These are phyloP conservation scores for Aleiodes testaceus DNA, from an alignment of 2,888 invertebrate species.

Conservation along the genomic window DNA sequence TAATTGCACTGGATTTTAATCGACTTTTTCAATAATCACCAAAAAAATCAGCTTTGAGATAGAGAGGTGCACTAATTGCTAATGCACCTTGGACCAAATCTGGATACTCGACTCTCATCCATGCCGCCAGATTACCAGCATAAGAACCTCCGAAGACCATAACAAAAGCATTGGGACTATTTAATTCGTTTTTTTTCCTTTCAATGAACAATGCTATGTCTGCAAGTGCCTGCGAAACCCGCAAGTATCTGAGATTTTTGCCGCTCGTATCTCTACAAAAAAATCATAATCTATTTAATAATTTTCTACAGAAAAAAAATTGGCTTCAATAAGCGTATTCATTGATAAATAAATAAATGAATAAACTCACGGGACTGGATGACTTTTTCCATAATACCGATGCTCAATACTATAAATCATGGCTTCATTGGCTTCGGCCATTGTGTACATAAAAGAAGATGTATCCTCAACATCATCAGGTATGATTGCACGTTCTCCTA, in stretches of 20 bases:
- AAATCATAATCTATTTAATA: neutral
- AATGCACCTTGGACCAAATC: conserved; percentile 76
- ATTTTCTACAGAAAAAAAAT: too few species aligned
- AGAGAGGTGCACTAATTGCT: conserved; percentile 77
- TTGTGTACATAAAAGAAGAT: conserved; percentile 76
- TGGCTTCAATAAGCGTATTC: neutral
- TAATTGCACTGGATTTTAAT: neutral
- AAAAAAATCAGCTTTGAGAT: conserved; percentile 76
- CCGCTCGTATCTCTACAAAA: conserved; percentile 74
- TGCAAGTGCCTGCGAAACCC: conserved; percentile 80
- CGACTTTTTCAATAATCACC: conserved; percentile 68
- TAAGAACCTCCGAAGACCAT: conserved; percentile 78
- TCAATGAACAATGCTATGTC: conserved; percentile 80
- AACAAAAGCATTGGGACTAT: conserved; percentile 71
- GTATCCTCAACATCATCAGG: conserved; percentile 75
- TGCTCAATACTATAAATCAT: conserved; percentile 85
- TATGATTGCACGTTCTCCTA: conserved; percentile 84
- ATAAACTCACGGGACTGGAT: conserved; percentile 79
- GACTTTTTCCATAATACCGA: conserved; percentile 85
- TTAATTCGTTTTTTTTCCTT: conserved; percentile 66
- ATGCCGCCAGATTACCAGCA: conserved; percentile 77
- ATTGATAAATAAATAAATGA: neutral
- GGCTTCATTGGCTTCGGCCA: conserved; percentile 77
- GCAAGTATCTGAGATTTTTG: conserved; percentile 77
- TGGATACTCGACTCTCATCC: conserved; percentile 77